Base-by-base conservation (phyloP, 2,797 vertebrate genomes). In the Serranus cabrilla region DNA sequence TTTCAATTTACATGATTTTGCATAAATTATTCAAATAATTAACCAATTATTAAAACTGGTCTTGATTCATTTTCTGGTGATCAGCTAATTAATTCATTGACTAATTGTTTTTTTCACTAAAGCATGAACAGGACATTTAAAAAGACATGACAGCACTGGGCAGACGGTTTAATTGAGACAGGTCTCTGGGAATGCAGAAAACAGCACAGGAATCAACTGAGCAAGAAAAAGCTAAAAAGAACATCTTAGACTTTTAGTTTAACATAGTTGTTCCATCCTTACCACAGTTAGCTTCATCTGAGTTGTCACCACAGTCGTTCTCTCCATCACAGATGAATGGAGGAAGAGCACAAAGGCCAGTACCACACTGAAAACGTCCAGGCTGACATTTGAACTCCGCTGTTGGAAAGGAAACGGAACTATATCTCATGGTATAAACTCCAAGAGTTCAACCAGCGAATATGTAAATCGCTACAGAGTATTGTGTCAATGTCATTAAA, bases 291-390 rank as follows among this genome's bases (percentile, higher is more conserved):
- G 98, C 95, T 82, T 99, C 98, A 68, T 99, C 98, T 0, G 98
- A 99, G 86, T 99, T 99, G 93, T 99, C 98, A 10, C 98, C 98
- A 80, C 98, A 99, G 71, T 99, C 98, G 3, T 99, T 99, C 81
- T 99, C 98, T 83, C 98, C 98, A 74, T 99, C 98, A 76, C 98
- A 99, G 91, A 99, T 98, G 87, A 99, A 99, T 10, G 98, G 98
- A 20, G 98, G 98, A 17, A 99, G 96, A 37, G 97, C 98, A 81
- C 98, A 99, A 58, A 99, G 97, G 50, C 98, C 98, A 9, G 97
- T 99, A 73, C 98, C 98, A 54, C 98, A 99, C 89, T 99, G 98
- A 87, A 99, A 99, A 62, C 98, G 95, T 14, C 98, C 98, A 3
- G 98, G 98, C 76, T 99, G 97, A 83, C 98, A 99, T 89, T 96